Evolutionary conservation across 2,797 vertebrate species (phyloP).

Genomic region (Diceros bicornis): DNA sequence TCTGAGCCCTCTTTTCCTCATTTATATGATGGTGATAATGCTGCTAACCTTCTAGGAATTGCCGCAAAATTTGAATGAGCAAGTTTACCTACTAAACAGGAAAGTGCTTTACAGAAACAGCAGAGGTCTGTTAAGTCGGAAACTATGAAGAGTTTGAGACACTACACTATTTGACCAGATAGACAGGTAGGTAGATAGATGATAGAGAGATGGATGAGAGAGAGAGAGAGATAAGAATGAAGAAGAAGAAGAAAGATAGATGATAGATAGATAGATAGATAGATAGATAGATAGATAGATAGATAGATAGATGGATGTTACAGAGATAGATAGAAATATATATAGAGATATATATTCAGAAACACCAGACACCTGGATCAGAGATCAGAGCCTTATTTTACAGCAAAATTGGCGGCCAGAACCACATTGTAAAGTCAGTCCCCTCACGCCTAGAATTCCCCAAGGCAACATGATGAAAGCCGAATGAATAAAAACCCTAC

Average conservation of each 20-base stretch:
- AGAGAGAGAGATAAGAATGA: too few relatives aligned
- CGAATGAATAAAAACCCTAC: not conserved
- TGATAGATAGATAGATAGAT: not conserved
- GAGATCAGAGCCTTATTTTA: not conserved
- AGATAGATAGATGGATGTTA: not conserved
- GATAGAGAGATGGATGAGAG: too few relatives aligned
- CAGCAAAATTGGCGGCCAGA: not conserved
- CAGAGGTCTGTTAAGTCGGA: too few relatives aligned
- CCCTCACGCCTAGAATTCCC: not conserved
- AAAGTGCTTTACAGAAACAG: not conserved
- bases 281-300: too few relatives aligned
- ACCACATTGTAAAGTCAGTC: too few relatives aligned
- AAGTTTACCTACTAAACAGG: not conserved
- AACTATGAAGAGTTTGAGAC: not conserved
- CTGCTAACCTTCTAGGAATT: not conserved
- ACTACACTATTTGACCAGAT: too few relatives aligned
- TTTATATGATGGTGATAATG: not conserved
- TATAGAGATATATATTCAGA: not conserved
- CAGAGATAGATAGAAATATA: too few relatives aligned
- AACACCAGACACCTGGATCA: not conserved
- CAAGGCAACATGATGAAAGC: accelerated
- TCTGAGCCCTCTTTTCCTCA: not conserved
- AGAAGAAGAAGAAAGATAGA: not conserved
- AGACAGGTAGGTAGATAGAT: too few relatives aligned
- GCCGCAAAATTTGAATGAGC: not conserved